Base-by-base conservation (phyloP, 2,113 vertebrate genomes). In the Alaudala cheleensis region DNA sequence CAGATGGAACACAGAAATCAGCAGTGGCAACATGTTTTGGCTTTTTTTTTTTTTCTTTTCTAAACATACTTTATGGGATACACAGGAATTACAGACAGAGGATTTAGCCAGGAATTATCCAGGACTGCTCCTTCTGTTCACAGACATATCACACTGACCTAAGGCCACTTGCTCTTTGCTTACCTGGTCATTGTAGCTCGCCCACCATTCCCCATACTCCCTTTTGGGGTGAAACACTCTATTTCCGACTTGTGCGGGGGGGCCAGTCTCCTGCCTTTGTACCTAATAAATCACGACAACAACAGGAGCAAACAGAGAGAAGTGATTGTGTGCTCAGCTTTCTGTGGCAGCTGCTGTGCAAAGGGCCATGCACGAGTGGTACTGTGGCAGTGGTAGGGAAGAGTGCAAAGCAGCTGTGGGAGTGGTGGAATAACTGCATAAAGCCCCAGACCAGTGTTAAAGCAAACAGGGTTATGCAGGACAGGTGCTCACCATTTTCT, bases 151-250 rank as follows among this genome's bases (percentile, higher is more conserved):
- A 97, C 96, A 98, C 95, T 96, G 92, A 91, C 74, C 89, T 97
- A 93, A 86, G 77, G 95, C 95, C 95, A 97, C 97, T 97, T 96
- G 97, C 96, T 91, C 71, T 97, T 97, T 93, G 97, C 98, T 98
- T 98, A 98, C 98, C 98, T 98, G 97, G 98, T 98, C 97, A 98
- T 97, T 83, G 98, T 98, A 96, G 98, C 98, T 98, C 98, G 96
- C 98, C 98, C 98, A 98, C 98, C 98, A 98, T 98, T 98, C 94
- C 98, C 98, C 98, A 98, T 97, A 98, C 97, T 98, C 98, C 97
- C 98, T 98, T 98, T 98, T 97, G 98, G 98, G 97, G 98, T 98
- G 98, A 98, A 98, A 98, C 98, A 98, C 84, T 98, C 98, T 98
- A 98, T 98, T 98, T 98, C 98, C 97, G 98, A 98, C 98, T 98